Base-by-base conservation (phyloP, 2,113 vertebrate species). In the Spermophilus dauricus region DNA sequence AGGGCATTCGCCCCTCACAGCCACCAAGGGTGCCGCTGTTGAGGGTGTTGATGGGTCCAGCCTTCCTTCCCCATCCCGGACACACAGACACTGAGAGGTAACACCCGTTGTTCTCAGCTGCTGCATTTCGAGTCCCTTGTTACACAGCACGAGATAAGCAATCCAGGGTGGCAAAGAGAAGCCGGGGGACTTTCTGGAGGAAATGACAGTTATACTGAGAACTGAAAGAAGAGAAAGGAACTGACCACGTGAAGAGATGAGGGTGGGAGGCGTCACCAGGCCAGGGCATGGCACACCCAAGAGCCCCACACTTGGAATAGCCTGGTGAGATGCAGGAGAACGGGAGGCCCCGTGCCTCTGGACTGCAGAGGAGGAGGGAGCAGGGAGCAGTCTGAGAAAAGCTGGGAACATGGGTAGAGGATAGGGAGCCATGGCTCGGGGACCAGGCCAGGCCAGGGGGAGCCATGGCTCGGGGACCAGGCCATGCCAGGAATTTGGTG, bases 21-120 rank as follows among this genome's bases (percentile, higher is more conserved):
- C 22, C 70, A 26, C 2, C 2, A 30, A 2, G 37, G n/a, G 7
- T 56, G 4, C 24, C 9, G 0, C 3, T 24, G 32, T 13, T 28
- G 8, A 2, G 45, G 42, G 4, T 32, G 6, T 4, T 7, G 0
- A 28, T 39, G 4, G 8, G 56, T 18, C 32, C 37, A 3, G 58
- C 48, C 70, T 84, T n/a, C 84, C 76, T 58, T 39, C 76, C 91
- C 26, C 0, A 8, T 4, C 13, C 45, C 30, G 2, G 18, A 65
- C 32, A 14, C 65, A 61, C 11, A 39, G 84, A 53, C n/a, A 30
- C 26, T 11, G 24, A 45, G 45, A 67, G 58, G 26, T 69, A 32
- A 32, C 82, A 39, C 11, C 0, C 17, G 5, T 48, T 37, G 63
- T 69, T 84, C 45, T 76, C 24, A 48, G 81, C 67, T 22, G 24